phyloP scores from a whole-genome alignment of 2,888 invertebrate genomes.

The Rhagonycha lutea region DNA sequence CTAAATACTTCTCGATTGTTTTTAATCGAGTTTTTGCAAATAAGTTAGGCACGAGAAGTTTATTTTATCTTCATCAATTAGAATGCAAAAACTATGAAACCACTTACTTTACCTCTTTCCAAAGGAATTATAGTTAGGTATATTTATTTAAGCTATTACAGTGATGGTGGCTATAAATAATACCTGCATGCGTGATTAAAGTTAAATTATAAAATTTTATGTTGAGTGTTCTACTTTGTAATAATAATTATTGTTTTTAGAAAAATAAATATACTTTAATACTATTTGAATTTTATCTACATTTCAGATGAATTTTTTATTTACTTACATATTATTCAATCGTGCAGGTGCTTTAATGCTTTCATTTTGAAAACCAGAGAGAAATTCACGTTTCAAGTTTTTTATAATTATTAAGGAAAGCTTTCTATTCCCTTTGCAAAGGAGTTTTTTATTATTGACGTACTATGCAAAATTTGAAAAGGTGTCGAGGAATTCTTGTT shows the following conservation, averaged over 20 bases:
- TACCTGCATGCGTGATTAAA: background rate
- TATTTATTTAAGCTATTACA: background rate
- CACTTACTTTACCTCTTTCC: background rate
- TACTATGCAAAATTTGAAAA: background rate
- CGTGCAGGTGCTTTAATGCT: too few relatives aligned
- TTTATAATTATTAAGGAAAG: background rate
- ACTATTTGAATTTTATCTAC: background rate
- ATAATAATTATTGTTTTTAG: background rate
- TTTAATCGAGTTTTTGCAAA: background rate
- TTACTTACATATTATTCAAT: too few relatives aligned
- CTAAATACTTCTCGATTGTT: background rate
- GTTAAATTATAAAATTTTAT: background rate
- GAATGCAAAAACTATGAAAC: background rate
- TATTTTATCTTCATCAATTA: background rate
- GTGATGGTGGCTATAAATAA: background rate
- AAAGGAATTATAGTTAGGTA: background rate
- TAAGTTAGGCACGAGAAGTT: background rate
- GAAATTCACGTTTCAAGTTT: background rate
- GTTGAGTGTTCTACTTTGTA: background rate
- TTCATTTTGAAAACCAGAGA: background rate
- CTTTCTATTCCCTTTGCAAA: background rate
- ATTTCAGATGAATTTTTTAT: background rate
- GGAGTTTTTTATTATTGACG: background rate
- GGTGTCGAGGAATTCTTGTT: background rate
- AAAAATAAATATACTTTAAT: background rate